Conservation (phyloP, 2,888 invertebrate species). For the Trissolcus brochymenae region DNA sequence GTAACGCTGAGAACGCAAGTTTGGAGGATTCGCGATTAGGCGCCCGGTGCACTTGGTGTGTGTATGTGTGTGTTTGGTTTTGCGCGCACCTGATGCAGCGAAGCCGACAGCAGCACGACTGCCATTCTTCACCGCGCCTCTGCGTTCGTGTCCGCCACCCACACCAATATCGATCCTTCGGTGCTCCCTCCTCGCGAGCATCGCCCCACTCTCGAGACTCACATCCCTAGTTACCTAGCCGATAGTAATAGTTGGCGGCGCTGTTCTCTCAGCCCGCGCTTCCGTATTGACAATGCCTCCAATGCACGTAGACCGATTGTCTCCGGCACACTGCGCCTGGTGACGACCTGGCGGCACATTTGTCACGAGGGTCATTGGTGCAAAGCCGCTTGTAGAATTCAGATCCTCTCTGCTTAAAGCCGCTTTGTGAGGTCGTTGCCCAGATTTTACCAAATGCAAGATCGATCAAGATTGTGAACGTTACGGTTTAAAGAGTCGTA, state of each 20-base stretch:
- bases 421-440: conserved; percentile 11
- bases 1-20: background rate
- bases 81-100: conserved; percentile 58
- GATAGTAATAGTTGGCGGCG: conserved; percentile 54
- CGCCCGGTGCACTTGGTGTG: conserved; percentile 50
- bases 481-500: background rate
- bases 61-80: conserved; percentile 24
- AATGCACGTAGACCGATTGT: conserved; percentile 2
- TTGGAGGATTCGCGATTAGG: conserved; percentile 5
- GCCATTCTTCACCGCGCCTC: conserved; percentile 63
- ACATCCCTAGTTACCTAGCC: conserved; percentile 50
- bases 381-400: conserved; percentile 4
- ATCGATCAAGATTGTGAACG: background rate
- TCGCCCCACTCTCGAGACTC: conserved; percentile 47
- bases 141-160: conserved; percentile 70
- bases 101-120: conserved; percentile 59
- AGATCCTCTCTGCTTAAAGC: background rate
- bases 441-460: background rate
- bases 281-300: conserved; percentile 37
- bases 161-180: conserved; percentile 75
- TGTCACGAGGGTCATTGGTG: conserved; percentile 18
- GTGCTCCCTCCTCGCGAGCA: conserved; percentile 58
- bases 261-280: conserved; percentile 46
- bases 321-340: conserved; percentile 30
- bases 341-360: conserved; percentile 8